A percentile compares a stretch with the other conserved stretches of the same genome.
Conservation (phyloP, 2,888 invertebrate species). For the Drosophila kanekoi region DNA sequence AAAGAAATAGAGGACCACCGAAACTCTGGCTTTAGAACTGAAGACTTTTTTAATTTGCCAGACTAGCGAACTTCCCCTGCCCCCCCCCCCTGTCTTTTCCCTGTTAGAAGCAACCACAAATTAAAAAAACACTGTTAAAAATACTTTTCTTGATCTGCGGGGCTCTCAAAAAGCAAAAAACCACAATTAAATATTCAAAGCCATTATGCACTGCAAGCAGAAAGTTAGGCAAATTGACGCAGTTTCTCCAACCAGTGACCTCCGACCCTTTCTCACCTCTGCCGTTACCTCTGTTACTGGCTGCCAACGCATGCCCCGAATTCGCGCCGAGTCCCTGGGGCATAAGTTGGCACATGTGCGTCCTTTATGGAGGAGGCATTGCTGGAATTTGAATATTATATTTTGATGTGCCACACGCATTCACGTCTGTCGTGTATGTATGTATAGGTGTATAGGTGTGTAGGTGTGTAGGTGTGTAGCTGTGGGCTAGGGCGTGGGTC, state of each 20-base stretch:
- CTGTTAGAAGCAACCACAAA: too few relatives aligned
- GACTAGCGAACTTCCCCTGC: conserved; percentile 12
- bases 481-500: conserved; percentile 9
- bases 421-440: conserved; percentile 23
- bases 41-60: conserved; percentile 34
- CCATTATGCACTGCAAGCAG: conserved; percentile 54
- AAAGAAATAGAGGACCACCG: background rate
- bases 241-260: background rate
- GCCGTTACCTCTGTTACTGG: conserved; percentile 42
- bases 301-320: conserved; percentile 51
- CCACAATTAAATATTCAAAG: conserved; percentile 70
- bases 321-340: conserved; percentile 48
- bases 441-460: conserved; percentile 19
- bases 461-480: conserved; percentile 11
- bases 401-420: conserved; percentile 34
- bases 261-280: background rate
- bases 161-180: conserved; percentile 5
- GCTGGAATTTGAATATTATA: conserved; percentile 53
- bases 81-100: background rate
- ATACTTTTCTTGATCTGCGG: too few relatives aligned
- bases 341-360: conserved; percentile 45
- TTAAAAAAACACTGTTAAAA: too few relatives aligned
- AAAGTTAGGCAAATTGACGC: conserved; percentile 18
- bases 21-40: conserved; percentile 1
- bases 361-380: conserved; percentile 7